phyloP scores from a whole-genome alignment of 2,888 invertebrate genomes.

The Hemithea aestivaria region DNA sequence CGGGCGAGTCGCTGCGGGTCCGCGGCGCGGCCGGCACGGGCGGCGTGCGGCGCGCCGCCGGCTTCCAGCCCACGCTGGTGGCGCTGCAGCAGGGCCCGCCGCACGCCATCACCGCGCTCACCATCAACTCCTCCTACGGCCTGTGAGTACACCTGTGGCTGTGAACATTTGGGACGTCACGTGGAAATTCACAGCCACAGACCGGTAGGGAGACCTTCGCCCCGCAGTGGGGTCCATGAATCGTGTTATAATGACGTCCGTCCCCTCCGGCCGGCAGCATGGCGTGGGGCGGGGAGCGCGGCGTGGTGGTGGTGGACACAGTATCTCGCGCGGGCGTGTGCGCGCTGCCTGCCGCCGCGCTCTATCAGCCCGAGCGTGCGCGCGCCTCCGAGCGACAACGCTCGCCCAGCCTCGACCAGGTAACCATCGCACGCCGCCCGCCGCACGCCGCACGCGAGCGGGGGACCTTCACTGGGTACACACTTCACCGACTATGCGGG shows the following conservation, averaged over 20 bases:
- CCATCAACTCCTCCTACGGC: constrained; percentile 97
- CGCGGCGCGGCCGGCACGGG: constrained; percentile 65
- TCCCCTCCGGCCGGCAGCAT: constrained; percentile 87
- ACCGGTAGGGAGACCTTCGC: too few species aligned
- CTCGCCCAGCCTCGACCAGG: constrained; percentile 95
- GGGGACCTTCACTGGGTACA: background rate
- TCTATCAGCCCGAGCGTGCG: constrained; percentile 90
- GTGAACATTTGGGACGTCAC: too few species aligned
- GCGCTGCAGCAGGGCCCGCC: constrained; percentile 93
- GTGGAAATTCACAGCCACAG: too few species aligned
- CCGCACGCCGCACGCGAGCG: background rate
- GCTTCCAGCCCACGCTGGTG: constrained; percentile 97
- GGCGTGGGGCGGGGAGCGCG: constrained; percentile 98
- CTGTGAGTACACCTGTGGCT: constrained; percentile 84
- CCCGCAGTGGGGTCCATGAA: too few species aligned
- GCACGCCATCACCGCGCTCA: constrained; percentile 92
- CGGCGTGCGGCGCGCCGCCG: constrained; percentile 89
- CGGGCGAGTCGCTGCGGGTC: constrained; percentile 46
- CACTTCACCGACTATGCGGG: too few species aligned
- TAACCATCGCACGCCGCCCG: constrained; percentile 58
- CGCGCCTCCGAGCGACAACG: constrained; percentile 84
- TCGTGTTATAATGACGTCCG: too few species aligned
- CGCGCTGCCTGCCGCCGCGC: constrained; percentile 93
- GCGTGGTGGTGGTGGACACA: constrained; percentile 96
- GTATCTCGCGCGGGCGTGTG: constrained; percentile 93